Percentiles rank a stretch among this genome's conserved stretches.
phyloP scores from a whole-genome alignment of 2,888 invertebrate genomes.

The Dioctria rufipes region DNA sequence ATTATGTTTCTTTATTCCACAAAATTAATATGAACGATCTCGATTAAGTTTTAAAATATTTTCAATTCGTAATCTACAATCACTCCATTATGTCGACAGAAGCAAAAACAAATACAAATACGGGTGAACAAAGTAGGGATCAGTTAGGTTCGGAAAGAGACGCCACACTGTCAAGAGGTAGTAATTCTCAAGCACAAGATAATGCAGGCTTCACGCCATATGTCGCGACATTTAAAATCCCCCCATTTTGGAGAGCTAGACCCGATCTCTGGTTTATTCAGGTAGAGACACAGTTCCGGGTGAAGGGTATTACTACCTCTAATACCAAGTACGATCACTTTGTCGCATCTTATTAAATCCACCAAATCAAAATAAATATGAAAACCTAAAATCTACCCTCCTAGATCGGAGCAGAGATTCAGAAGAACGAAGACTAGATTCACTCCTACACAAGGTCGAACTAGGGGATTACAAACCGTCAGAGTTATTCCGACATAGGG shows the following conservation, averaged over 20 bases:
- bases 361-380: constrained; percentile 20
- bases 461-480: constrained; percentile 12
- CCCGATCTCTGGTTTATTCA: constrained; percentile 47
- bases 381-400: constrained; percentile 27
- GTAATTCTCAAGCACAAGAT: background rate
- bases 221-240: constrained; percentile 1
- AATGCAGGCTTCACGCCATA: background rate
- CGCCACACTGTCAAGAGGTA: no score
- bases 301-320: constrained; percentile 21
- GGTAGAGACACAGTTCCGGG: constrained; percentile 43
- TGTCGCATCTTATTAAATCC: constrained; percentile 16
- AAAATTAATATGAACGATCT: no score
- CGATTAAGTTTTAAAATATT: no score
- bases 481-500: constrained; percentile 11
- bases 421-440: constrained; percentile 34
- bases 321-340: constrained; percentile 47
- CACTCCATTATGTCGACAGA: background rate
- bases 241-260: constrained; percentile 43
- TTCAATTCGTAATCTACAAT: no score
- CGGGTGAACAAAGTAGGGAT: background rate
- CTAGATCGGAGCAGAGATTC: constrained; percentile 16
- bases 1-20: no score
- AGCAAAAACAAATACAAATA: background rate
- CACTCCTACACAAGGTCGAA: background rate
- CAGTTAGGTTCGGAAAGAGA: background rate